These are phyloP conservation scores for Polyergus mexicanus DNA, from an alignment of 1,140 invertebrate species.

Conservation along the genomic window DNA sequence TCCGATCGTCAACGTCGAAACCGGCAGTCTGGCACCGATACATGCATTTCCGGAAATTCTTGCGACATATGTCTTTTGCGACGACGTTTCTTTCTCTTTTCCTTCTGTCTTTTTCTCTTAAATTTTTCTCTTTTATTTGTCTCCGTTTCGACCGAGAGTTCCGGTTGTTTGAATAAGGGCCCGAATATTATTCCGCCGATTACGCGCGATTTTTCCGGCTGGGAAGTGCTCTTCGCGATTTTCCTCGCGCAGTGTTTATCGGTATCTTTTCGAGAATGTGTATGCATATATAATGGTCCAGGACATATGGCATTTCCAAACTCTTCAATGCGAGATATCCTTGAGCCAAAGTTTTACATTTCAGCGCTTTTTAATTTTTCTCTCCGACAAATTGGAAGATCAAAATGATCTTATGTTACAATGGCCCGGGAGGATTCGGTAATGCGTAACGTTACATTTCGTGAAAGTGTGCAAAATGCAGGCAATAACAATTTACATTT, in stretches of 20 bases:
- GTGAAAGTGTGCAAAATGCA: slow-evolving; percentile 18
- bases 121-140: slow-evolving; percentile 32
- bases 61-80: slow-evolving; percentile 41
- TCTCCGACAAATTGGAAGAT: slow-evolving; percentile 7
- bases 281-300: background rate
- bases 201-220: slow-evolving; percentile 41
- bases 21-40: slow-evolving; percentile 29
- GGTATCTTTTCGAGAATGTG: slow-evolving; percentile 1
- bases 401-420: slow-evolving; percentile 29
- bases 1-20: slow-evolving; percentile 31
- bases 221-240: slow-evolving; percentile 46
- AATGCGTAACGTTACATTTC: slow-evolving; percentile 15
- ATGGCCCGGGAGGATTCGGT: slow-evolving; percentile 3
- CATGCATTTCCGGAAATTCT: slow-evolving; percentile 45
- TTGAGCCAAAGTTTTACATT: background rate
- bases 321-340: slow-evolving; percentile 3
- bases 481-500: slow-evolving; percentile 21
- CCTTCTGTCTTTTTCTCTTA: background rate
- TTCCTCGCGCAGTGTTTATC: slow-evolving; percentile 15
- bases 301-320: slow-evolving; percentile 15
- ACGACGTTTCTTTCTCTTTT: background rate
- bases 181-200: slow-evolving; percentile 53
- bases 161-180: slow-evolving; percentile 36
- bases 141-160: background rate
- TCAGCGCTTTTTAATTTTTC: background rate